Evolutionary conservation across 2,888 invertebrate species (phyloP).

Genomic region (Tinea semifulvella): DNA sequence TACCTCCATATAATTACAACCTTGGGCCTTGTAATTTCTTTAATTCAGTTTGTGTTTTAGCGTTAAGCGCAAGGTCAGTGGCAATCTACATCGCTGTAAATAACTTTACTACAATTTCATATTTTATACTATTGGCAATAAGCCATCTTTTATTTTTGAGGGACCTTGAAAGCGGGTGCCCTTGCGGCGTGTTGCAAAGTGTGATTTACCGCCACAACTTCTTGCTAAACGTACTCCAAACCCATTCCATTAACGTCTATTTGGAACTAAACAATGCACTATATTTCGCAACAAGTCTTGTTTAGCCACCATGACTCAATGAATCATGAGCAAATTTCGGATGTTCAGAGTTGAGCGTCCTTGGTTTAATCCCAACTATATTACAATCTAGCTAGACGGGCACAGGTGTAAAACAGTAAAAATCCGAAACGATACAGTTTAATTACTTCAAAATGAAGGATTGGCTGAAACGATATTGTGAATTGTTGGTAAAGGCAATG

Average conservation of each 20-base stretch:
- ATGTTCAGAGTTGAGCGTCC: background rate
- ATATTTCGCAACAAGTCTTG: background rate
- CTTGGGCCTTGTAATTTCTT: background rate
- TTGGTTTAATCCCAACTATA: background rate
- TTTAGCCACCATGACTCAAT: conserved; percentile 1
- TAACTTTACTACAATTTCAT: conserved; percentile 11
- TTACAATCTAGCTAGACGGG: no score
- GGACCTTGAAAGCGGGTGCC: conserved; percentile 62
- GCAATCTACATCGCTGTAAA: conserved; percentile 8
- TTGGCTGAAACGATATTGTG: no score
- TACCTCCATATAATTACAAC: conserved; percentile 6
- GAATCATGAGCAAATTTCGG: conserved; percentile 4
- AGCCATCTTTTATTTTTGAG: conserved; percentile 59
- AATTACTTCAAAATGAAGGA: no score
- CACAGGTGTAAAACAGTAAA: no score
- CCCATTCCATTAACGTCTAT: conserved; percentile 4
- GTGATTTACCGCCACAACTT: conserved; percentile 21
- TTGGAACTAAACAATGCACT: conserved; percentile 8
- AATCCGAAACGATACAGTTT: no score
- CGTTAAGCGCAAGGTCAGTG: conserved; percentile 10
- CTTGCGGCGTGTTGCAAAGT: conserved; percentile 47
- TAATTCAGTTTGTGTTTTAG: conserved; percentile 4
- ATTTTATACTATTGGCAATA: conserved; percentile 39
- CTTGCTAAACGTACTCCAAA: conserved; percentile 11
- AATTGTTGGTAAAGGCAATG: no score